Percentiles rank a stretch among this genome's conserved stretches.
Conservation (phyloP, 2,797 vertebrate species). For the Atherinosoma microstoma region DNA sequence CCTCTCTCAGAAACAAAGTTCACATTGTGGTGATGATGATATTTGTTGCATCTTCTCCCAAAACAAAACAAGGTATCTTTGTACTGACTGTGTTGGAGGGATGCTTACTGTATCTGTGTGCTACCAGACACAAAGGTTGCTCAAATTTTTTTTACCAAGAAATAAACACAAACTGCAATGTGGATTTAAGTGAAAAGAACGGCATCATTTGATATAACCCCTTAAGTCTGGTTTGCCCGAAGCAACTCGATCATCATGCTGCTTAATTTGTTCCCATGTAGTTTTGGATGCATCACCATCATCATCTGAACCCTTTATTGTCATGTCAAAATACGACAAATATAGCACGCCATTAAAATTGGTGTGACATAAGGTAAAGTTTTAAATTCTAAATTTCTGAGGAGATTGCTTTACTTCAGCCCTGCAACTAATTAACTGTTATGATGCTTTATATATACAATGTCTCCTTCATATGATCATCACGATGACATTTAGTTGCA, state of each 20-base stretch:
- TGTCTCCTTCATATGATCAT: not conserved
- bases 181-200: too few relatives aligned
- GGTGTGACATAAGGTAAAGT: not conserved
- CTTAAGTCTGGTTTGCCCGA: not conserved
- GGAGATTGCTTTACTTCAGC: not conserved
- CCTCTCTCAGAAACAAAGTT: slow-evolving; percentile 54
- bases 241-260: not conserved
- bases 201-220: too few relatives aligned
- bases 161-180: not conserved
- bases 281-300: too few relatives aligned
- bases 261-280: too few relatives aligned
- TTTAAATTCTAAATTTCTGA: not conserved
- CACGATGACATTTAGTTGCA: not conserved
- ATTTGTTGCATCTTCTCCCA: slow-evolving; percentile 32
- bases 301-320: too few relatives aligned
- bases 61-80: slow-evolving; percentile 38
- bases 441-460: not conserved
- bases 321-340: not conserved
- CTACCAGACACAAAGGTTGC: not conserved
- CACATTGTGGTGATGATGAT: slow-evolving; percentile 39
- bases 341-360: not conserved
- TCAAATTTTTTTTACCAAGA: not conserved
- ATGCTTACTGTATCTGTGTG: not conserved
- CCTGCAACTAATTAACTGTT: not conserved
- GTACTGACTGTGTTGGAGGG: not conserved